Conservation (phyloP, 2,797 vertebrate species). For the Strix occidentalis region DNA sequence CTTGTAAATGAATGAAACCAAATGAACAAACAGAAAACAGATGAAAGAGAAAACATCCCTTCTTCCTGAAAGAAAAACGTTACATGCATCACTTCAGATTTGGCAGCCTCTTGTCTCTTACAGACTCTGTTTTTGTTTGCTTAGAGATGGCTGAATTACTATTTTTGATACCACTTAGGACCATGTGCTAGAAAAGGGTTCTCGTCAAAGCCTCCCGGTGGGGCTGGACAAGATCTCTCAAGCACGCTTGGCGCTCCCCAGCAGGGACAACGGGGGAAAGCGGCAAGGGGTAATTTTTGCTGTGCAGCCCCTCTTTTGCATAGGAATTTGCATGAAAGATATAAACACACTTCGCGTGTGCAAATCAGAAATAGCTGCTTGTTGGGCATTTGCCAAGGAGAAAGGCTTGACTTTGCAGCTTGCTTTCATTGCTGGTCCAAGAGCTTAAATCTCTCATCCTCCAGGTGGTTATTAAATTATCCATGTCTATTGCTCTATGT, state of each 20-base stretch:
- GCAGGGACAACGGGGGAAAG: not conserved
- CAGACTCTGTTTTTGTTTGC: conserved; percentile 58
- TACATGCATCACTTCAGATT: conserved; percentile 62
- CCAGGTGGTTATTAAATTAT: not conserved
- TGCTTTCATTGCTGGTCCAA: not conserved
- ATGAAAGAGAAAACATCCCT: conserved; percentile 40
- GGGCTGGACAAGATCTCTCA: conserved; percentile 39
- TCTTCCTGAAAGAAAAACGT: conserved; percentile 56
- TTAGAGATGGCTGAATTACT: conserved; percentile 62
- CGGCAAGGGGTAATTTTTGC: not conserved
- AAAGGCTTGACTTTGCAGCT: conserved; percentile 11
- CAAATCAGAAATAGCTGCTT: conserved; percentile 33
- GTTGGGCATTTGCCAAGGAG: not conserved
- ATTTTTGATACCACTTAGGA: conserved; percentile 58
- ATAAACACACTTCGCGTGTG: not conserved
- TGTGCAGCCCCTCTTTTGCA: conserved; percentile 18
- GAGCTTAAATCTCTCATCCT: not conserved
- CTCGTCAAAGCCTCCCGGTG: conserved; percentile 1
- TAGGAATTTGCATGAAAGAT: conserved; percentile 36
- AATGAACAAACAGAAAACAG: conserved; percentile 50
- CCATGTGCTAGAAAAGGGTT: conserved; percentile 26
- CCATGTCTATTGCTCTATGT: not conserved
- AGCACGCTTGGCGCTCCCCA: not conserved
- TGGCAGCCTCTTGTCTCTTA: conserved; percentile 63
- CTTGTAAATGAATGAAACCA: conserved; percentile 29